Evolutionary conservation across 2,888 invertebrate species (phyloP), one percentile per base, ranked within the genome.

Genomic region (Cordilura impudica): DNA sequence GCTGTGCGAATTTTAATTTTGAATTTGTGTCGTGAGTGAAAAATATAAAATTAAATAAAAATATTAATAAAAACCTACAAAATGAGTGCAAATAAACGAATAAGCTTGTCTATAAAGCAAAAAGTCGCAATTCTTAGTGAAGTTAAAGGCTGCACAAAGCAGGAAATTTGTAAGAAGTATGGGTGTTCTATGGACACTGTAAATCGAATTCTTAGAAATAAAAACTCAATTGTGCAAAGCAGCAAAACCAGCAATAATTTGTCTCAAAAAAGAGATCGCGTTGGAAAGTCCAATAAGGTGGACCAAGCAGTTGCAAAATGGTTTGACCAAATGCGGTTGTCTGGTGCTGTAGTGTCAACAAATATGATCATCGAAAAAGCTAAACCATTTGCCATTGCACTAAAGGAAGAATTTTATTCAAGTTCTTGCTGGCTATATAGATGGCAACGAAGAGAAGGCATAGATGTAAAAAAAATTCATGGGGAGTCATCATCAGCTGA

Each of bases 371-470:
- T 67, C 56, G 47, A 73, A 73, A 73, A 73, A 51, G 43, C 54
- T 39, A 65, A 70, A 47, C 65, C 60, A 66, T 71, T 77, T 45
- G 71, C 77, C 7, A 45, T 56, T 19, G n/a, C 54, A 54, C 31
- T 71, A 18, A 66, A 45, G 1, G 49, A 65, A 61, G 4, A 71
- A 5, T 77, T 77, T 51, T 39, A 71, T 43, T 66, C 77, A 43
- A 45, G 35, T 54, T 35, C 16, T 58, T 69, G 76, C 12, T 69
- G 70, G 78, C 35, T 67, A 67, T 69, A 67, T n/a, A 67, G 73
- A 43, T 78, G 73, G 69, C 67, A 73, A 45, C 58, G 61, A 3
- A 58, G 72, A 47, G 56, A 70, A 74, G 70, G 70, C 6, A 73
- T 69, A 51, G 53, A 39, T 45, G 43, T 78, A 12, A 78, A 26